Evolutionary conservation across 1,140 invertebrate genomes (phyloP).

Genomic region (Leptoteleia sp.): DNA sequence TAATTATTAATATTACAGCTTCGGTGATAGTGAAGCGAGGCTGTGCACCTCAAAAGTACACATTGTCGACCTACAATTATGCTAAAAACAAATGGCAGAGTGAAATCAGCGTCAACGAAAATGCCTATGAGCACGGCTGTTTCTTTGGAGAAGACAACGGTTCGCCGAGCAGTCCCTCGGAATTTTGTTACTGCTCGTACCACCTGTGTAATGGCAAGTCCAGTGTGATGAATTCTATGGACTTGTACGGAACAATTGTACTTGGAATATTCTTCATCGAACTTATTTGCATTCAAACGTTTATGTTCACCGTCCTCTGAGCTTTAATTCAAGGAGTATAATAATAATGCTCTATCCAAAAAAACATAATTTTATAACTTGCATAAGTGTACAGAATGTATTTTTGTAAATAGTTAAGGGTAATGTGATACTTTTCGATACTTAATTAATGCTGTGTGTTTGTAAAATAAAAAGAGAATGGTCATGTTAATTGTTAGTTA

Average conservation of each 20-base stretch:
- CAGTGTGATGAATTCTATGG: slow-evolving; percentile 23
- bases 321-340: not conserved
- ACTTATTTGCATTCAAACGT: slow-evolving; percentile 13
- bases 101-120: slow-evolving; percentile 83
- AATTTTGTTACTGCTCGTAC: slow-evolving; percentile 86
- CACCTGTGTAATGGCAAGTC: slow-evolving; percentile 83
- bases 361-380: not conserved
- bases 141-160: slow-evolving; percentile 83
- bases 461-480: slow-evolving; percentile 35
- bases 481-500: not conserved
- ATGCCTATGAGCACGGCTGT: slow-evolving; percentile 86
- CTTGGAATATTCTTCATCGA: slow-evolving; percentile 40
- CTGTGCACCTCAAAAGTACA: slow-evolving; percentile 87
- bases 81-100: slow-evolving; percentile 83
- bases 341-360: slow-evolving; percentile 5
- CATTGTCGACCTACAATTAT: slow-evolving; percentile 81
- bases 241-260: slow-evolving; percentile 20
- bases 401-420: slow-evolving; percentile 36
- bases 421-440: slow-evolving; percentile 52
- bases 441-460: slow-evolving; percentile 35
- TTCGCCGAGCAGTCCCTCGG: slow-evolving; percentile 79
- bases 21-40: slow-evolving; percentile 84
- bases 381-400: slow-evolving; percentile 26
- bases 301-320: slow-evolving; percentile 1
- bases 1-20: slow-evolving; percentile 76